Conservation (phyloP, 2,888 invertebrate genomes). For the Drosophila kambysellisi region DNA sequence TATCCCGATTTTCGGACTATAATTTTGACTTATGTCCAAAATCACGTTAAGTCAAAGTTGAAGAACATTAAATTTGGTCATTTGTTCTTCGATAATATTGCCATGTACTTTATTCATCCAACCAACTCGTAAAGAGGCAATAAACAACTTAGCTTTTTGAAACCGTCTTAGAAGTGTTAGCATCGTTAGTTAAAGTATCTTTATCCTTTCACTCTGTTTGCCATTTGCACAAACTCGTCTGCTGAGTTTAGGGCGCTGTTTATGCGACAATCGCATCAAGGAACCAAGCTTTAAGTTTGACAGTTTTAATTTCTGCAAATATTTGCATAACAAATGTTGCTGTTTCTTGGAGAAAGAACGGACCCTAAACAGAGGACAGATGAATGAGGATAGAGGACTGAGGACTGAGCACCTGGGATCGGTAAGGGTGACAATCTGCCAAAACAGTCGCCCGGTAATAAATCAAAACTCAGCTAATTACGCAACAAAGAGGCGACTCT, state of each 20-base stretch:
- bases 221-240: neutral
- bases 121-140: neutral
- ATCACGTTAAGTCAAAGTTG: too few relatives aligned
- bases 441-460: slow-evolving; percentile 61
- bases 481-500: slow-evolving; percentile 77
- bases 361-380: slow-evolving; percentile 15
- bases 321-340: slow-evolving; percentile 66
- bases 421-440: slow-evolving; percentile 47
- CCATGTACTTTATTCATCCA: neutral
- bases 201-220: neutral
- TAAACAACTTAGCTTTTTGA: neutral
- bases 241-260: slow-evolving; percentile 5
- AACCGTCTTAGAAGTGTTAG: neutral
- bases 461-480: slow-evolving; percentile 82
- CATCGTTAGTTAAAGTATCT: neutral
- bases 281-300: slow-evolving; percentile 50
- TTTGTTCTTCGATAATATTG: neutral
- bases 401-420: slow-evolving; percentile 51
- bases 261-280: slow-evolving; percentile 33
- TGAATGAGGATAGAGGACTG: neutral
- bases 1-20: too few relatives aligned
- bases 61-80: too few relatives aligned
- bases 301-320: slow-evolving; percentile 74
- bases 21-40: too few relatives aligned
- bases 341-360: neutral